Evolutionary conservation across 2,113 vertebrate genomes (phyloP), one percentile per base, ranked within the genome.

Genomic region (Genyomyrus donnyi): DNA sequence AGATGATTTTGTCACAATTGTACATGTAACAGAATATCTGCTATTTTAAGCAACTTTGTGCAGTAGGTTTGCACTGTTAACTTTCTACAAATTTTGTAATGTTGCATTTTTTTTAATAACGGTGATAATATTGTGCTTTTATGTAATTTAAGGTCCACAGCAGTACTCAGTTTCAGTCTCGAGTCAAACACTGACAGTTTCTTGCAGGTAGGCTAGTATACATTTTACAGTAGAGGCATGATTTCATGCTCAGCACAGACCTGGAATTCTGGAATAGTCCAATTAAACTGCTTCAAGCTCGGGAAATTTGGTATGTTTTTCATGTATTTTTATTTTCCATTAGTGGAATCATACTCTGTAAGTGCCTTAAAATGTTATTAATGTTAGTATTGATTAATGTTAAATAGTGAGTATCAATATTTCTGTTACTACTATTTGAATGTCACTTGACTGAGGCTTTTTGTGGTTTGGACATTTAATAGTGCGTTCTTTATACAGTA

Each of bases 181-280:
- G 39, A 89, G 70, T 89, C 89, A 84, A 89, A 89, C 89, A 89
- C 89, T 89, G 89, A 89, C 77, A 62, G n/a, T 83, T 52, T 89
- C 53, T 46, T 48, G 39, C 80, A 89, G 53, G 89, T 89, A 80
- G 35, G 39, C 84, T 85, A 84, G 80, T 48, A n/a, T 27, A 48
- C 52, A 85, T 85, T n/a, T 85, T 80, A 80, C 74, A 85, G 21
- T 46, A 48, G 19, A 85, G 83, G 45, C 10, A 0, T 48, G 45
- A 85, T 21, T 9, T 48, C 77, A 46, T 31, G 35, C 45, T 62
- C n/a, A 48, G 48, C 50, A 84, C 35, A 58, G 39, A 46, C 15
- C 52, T 62, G 17, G 35, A 31, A 88, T 53, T 19, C 19, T 88
- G 49, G 31, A 45, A 88, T 19, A 19, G 35, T 66, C 31, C 89